Conservation (phyloP, 2,797 vertebrate species). For the Pipistrellus pipistrellus region DNA sequence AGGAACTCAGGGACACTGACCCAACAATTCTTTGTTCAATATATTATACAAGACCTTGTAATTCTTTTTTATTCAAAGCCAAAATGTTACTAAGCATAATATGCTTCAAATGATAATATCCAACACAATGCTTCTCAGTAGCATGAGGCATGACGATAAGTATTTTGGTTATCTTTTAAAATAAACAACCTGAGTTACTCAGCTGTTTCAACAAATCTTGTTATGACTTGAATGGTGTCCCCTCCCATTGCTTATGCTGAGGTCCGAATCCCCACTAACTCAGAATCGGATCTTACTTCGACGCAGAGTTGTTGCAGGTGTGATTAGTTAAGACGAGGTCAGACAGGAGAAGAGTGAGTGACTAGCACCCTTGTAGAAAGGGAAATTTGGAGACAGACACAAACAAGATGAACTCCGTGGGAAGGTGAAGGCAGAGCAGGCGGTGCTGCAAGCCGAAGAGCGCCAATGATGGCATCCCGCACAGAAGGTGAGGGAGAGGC, state of each 20-base stretch:
- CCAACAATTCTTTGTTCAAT: not conserved
- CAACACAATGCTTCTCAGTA: slow-evolving; percentile 4
- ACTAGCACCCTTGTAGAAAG: not conserved
- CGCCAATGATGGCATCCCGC: rapidly evolving
- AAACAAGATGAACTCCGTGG: not conserved
- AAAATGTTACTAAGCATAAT: not conserved
- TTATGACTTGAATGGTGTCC: not conserved
- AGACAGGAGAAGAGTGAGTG: not conserved
- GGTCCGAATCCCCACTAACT: not conserved
- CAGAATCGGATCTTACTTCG: not conserved
- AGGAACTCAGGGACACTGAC: not conserved
- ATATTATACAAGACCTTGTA: not conserved
- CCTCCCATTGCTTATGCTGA: not conserved
- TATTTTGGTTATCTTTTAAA: slow-evolving; percentile 49
- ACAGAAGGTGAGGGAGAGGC: not conserved
- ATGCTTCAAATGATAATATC: not conserved
- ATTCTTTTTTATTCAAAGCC: slow-evolving; percentile 21
- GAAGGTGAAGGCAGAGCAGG: not conserved
- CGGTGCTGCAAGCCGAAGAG: not conserved
- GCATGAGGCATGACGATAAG: not conserved
- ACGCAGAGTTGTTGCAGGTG: not conserved
- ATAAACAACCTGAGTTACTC: slow-evolving; percentile 37
- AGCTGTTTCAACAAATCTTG: not conserved
- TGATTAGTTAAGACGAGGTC: not conserved
- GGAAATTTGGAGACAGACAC: not conserved